phyloP scores from a whole-genome alignment of 2,888 invertebrate species.

The Leucophenga maculata region DNA sequence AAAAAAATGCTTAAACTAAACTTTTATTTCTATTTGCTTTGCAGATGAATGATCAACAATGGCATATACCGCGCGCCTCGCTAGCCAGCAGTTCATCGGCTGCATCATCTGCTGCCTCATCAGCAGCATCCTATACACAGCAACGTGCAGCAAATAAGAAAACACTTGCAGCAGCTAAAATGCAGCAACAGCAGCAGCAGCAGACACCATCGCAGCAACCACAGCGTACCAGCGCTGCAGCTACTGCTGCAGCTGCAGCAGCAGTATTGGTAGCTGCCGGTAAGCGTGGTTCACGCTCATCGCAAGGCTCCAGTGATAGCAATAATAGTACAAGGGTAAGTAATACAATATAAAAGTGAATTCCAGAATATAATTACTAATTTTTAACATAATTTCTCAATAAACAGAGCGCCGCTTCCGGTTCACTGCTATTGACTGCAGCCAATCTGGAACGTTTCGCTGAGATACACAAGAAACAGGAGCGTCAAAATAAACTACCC shows the following conservation, averaged over 20 bases:
- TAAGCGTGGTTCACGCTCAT: conserved; percentile 76
- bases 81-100: conserved; percentile 72
- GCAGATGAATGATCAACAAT: conserved; percentile 74
- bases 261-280: conserved; percentile 55
- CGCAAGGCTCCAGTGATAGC: conserved; percentile 81
- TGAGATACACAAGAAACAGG: conserved; percentile 74
- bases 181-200: conserved; percentile 25
- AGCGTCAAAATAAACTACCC: conserved; percentile 54
- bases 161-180: not conserved
- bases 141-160: conserved; percentile 26
- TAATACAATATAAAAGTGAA: conserved; percentile 40
- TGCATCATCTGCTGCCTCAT: conserved; percentile 74
- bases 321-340: conserved; percentile 87
- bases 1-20: conserved; percentile 13
- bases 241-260: conserved; percentile 54
- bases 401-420: conserved; percentile 84
- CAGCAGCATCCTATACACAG: conserved; percentile 72
- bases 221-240: conserved; percentile 51
- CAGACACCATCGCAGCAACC: conserved; percentile 8
- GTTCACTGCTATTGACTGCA: conserved; percentile 84
- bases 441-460: conserved; percentile 79
- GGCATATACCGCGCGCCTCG: conserved; percentile 90
- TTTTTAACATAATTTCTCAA: conserved; percentile 17
- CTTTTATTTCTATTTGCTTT: conserved; percentile 10
- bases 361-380: conserved; percentile 10